Evolutionary conservation across 2,888 invertebrate genomes (phyloP).

Genomic region (Dorcus hopei): DNA sequence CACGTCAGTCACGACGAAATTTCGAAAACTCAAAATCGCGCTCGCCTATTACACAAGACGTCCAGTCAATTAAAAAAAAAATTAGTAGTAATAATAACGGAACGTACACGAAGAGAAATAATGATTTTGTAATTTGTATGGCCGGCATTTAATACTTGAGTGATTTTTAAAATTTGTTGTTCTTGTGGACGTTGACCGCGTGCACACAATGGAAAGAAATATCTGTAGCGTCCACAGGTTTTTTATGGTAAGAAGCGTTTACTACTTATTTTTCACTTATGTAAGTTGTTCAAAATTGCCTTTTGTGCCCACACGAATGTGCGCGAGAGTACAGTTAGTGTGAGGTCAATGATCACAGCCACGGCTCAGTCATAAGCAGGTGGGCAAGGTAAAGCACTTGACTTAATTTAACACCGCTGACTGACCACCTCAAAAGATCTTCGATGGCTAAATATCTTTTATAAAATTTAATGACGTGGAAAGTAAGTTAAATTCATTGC

Average conservation of each 20-base stretch:
- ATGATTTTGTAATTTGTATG: background rate
- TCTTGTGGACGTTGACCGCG: no score
- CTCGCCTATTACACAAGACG: background rate
- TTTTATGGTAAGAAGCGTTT: background rate
- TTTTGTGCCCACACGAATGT: conserved; percentile 38
- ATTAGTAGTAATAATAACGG: conserved; percentile 1
- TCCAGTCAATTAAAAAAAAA: background rate
- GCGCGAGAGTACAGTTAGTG: conserved; percentile 40
- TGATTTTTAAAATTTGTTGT: no score
- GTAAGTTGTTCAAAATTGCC: conserved; percentile 15
- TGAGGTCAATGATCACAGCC: conserved; percentile 42
- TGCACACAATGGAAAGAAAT: background rate
- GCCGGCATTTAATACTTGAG: background rate
- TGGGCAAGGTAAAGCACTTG: conserved; percentile 7
- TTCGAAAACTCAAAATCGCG: background rate
- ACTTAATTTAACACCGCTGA: background rate
- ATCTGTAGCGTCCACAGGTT: background rate
- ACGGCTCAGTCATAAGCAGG: conserved; percentile 3
- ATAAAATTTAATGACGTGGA: no score
- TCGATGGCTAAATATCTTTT: background rate
- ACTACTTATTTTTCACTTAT: background rate
- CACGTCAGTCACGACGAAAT: background rate
- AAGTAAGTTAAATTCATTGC: no score
- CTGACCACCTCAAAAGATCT: background rate
- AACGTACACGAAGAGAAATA: background rate